Base-by-base conservation (phyloP, 2,797 vertebrate genomes). In the Chaenodraco wilsoni region DNA sequence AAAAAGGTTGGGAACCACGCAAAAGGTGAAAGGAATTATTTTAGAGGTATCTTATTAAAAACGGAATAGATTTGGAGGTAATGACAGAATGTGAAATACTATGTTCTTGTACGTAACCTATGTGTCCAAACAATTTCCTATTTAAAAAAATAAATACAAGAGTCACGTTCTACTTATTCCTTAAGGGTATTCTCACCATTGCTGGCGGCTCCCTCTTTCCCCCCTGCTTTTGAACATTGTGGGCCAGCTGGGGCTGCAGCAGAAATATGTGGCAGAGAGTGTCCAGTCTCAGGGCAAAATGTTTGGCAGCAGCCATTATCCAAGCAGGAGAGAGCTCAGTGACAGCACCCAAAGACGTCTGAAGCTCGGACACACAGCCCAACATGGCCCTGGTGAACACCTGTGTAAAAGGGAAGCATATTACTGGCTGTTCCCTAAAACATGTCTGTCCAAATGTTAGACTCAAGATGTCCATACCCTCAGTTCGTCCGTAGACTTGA, bases 301-400 rank as follows among this genome's bases (percentile, higher is more conserved):
- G 75, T 78, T 81, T 88, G 31, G 73, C 79, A 6, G 91, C 91
- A 33, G 91, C 92, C 69, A 46, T 58, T 27, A 94, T 87, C 94
- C 94, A 95, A 21, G 91, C 87, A n/a, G 93, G 93, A 59, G 92
- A 93, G 48, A 92, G 74, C 14, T 87, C 83, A 21, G 68, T 6
- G 12, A 2, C 7, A 3, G 75, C 69, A 0, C 60, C 68, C 56
- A 81, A 19, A 9, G 70, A 78, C 1, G 19, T 59, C 84, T 94
- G 94, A 3, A 95, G 92, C 66, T 93, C 87, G 0, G 60, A 73
- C 40, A 95, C 68, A 11, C 90, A 93, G 57, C 91, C 82, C 74
- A 74, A 49, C 77, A 90, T 0, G 17, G 92, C 91, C 27, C 62
- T 11, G 67, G 33, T 77, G 65, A 92, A 79, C 63, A 95, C 84